Evolutionary conservation across 2,113 vertebrate genomes (phyloP).

Genomic region (Gymnogyps californianus): DNA sequence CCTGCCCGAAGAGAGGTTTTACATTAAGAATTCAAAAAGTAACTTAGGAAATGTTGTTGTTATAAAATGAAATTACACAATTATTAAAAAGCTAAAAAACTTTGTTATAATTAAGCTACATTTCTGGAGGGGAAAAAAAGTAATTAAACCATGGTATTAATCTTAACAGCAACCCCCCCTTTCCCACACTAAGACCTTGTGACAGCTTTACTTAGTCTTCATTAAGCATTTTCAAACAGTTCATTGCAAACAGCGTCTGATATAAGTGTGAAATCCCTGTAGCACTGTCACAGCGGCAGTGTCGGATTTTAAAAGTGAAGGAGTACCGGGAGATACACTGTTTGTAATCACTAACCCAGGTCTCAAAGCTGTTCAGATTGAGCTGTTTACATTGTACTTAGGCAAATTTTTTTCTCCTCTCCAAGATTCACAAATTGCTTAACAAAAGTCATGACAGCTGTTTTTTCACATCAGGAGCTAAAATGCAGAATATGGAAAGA

Average conservation of each 20-base stretch:
- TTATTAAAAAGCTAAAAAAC: not conserved
- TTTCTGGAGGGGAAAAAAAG: not conserved
- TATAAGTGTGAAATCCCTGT: not conserved
- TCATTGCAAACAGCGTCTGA: not conserved
- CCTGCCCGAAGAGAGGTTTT: not conserved
- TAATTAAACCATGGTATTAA: not conserved
- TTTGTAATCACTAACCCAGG: not conserved
- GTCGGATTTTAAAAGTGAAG: not conserved
- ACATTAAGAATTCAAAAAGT: not conserved
- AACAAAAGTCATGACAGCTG: not conserved
- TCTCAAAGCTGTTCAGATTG: not conserved
- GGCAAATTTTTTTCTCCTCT: not conserved
- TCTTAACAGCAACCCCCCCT: not conserved
- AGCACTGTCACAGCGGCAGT: not conserved
- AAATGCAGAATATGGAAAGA: not conserved
- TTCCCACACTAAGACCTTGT: not conserved
- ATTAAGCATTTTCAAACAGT: slow-evolving; percentile 6
- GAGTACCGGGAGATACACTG: not conserved
- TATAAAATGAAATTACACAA: not conserved
- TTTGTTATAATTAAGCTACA: not conserved
- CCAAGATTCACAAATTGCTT: not conserved
- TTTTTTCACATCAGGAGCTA: not conserved
- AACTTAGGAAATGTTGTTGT: not conserved
- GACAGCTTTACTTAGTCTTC: slow-evolving; percentile 4
- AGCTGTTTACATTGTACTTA: slow-evolving; percentile 13